These are phyloP conservation scores for Protaetia brevitarsis DNA, from an alignment of 1,140 invertebrate species.

Conservation along the genomic window DNA sequence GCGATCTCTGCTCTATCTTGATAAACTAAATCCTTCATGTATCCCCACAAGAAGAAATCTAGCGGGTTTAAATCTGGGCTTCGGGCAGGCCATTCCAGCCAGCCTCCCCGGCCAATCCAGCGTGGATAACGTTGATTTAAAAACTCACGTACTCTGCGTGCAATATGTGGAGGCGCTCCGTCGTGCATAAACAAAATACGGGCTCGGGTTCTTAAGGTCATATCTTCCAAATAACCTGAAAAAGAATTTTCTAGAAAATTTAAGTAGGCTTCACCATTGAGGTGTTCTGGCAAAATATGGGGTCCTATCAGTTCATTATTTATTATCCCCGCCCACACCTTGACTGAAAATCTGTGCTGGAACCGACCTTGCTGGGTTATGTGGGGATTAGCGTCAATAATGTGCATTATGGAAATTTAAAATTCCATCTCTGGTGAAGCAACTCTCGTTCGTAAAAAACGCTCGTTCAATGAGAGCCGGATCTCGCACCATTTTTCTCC, in stretches of 20 bases:
- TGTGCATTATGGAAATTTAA: neutral
- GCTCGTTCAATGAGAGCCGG: neutral
- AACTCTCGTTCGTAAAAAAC: neutral
- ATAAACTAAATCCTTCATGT: neutral
- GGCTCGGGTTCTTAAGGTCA: neutral
- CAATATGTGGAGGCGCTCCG: constrained; percentile 10
- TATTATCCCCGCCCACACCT: constrained; percentile 40
- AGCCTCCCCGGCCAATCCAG: neutral
- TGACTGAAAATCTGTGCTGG: too few species aligned
- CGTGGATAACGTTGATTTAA: neutral
- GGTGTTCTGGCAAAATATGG: constrained; percentile 38
- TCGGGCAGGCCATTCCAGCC: neutral
- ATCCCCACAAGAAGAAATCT: neutral
- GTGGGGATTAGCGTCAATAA: neutral
- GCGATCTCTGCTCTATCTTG: neutral
- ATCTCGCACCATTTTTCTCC: neutral
- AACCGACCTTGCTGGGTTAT: too few species aligned
- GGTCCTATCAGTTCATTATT: constrained; percentile 40
- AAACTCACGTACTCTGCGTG: neutral
- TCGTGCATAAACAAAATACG: constrained; percentile 25
- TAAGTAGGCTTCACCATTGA: constrained; percentile 40
- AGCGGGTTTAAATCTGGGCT: constrained; percentile 6
- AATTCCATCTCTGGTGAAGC: neutral
- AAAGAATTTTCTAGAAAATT: constrained; percentile 39
- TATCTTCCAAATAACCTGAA: constrained; percentile 31